Evolutionary conservation across 2,113 vertebrate species (phyloP).

Genomic region (Manacus vitellinus): DNA sequence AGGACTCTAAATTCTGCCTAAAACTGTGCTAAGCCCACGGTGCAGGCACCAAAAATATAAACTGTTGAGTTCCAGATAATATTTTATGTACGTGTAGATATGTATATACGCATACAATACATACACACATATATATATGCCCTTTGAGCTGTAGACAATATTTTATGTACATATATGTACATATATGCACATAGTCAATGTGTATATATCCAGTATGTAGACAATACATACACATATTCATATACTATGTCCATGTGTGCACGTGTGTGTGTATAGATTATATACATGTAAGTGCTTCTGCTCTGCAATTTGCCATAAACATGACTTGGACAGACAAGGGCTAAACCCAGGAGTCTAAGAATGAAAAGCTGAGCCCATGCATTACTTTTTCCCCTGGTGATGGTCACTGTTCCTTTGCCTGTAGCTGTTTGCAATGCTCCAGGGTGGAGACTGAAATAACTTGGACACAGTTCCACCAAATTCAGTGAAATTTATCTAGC

Average conservation of each 20-base stretch:
- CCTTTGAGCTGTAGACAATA: background rate
- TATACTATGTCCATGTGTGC: background rate
- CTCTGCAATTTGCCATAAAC: background rate
- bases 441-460: background rate
- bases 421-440: background rate
- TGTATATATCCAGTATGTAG: background rate
- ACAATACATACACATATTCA: background rate
- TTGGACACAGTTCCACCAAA: background rate
- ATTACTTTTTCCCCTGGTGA: background rate
- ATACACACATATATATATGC: background rate
- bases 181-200: background rate
- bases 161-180: background rate
- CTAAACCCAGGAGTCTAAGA: background rate
- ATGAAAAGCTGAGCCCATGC: background rate
- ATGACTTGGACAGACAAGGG: background rate
- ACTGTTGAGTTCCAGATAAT: background rate
- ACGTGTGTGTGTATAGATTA: background rate
- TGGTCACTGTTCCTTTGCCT: background rate
- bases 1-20: background rate
- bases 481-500: background rate
- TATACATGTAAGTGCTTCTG: slow-evolving; percentile 70
- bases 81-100: background rate
- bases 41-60: background rate
- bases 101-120: background rate
- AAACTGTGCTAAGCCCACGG: background rate